Conservation (phyloP, 2,888 invertebrate species). For the Clepsis dumicolana region DNA sequence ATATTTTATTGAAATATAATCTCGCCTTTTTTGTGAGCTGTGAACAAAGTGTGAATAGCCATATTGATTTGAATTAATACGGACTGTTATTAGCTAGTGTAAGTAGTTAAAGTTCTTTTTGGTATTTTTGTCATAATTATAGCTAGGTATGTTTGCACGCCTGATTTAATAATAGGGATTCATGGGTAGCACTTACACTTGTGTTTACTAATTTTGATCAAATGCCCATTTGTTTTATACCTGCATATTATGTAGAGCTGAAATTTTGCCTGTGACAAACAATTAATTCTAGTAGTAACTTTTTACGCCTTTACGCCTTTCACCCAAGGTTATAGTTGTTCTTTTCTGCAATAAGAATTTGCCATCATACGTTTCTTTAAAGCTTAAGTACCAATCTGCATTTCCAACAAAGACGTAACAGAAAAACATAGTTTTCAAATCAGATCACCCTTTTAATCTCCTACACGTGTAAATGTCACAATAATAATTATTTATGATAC, state of each 20-base stretch:
- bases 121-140: conserved; percentile 12
- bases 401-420: too few relatives aligned
- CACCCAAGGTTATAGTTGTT: too few relatives aligned
- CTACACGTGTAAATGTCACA: conserved; percentile 22
- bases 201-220: background rate
- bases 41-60: conserved; percentile 32
- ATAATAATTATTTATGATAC: background rate
- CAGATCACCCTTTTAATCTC: conserved; percentile 18
- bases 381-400: too few relatives aligned
- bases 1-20: conserved; percentile 44
- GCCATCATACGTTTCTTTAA: too few relatives aligned
- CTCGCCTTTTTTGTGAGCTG: conserved; percentile 35
- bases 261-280: too few relatives aligned
- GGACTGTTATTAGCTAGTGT: conserved; percentile 20
- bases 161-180: background rate
- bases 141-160: background rate
- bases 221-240: background rate
- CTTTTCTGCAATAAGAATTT: too few relatives aligned
- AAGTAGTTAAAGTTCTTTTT: conserved; percentile 11
- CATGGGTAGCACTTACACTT: background rate
- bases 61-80: conserved; percentile 38
- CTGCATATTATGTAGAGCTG: background rate
- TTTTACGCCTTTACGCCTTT: too few relatives aligned
- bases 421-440: too few relatives aligned
- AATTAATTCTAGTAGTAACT: background rate